Evolutionary conservation across 2,797 vertebrate species (phyloP).

Genomic region (Ciconia nigra): DNA sequence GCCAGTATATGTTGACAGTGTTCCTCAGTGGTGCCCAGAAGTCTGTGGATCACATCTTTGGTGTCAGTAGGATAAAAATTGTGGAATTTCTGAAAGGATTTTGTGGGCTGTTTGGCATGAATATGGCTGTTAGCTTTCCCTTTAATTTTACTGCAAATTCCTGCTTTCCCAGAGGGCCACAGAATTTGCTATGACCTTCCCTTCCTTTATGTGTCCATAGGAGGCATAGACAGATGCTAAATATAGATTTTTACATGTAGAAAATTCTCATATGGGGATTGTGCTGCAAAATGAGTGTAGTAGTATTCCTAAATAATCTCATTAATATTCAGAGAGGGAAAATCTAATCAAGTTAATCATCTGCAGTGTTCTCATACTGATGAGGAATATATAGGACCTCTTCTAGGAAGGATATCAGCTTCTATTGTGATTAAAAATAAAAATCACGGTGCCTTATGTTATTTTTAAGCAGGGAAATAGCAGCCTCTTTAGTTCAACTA

Average conservation of each 20-base stretch:
- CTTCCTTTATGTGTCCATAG: neutral
- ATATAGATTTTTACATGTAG: neutral
- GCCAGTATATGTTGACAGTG: neutral
- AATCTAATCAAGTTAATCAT: conserved; percentile 7
- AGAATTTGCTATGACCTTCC: neutral
- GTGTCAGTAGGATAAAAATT: neutral
- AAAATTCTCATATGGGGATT: neutral
- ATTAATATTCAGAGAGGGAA: conserved; percentile 30
- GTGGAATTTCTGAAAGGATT: neutral
- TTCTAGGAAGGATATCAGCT: neutral
- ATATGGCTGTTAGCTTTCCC: neutral
- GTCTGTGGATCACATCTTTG: neutral
- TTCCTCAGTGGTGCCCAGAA: neutral
- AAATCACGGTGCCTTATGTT: neutral
- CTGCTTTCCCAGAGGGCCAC: neutral
- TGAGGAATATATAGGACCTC: neutral
- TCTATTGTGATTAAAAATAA: neutral
- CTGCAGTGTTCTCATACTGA: conserved; percentile 13
- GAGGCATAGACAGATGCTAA: neutral
- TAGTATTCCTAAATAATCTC: neutral
- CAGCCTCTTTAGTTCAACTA: neutral
- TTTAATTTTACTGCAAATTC: neutral
- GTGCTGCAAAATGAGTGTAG: neutral
- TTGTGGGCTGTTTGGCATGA: neutral
- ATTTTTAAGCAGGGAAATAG: neutral